phyloP scores from a whole-genome alignment of 2,888 invertebrate species.

The Cerastis rubricosa region DNA sequence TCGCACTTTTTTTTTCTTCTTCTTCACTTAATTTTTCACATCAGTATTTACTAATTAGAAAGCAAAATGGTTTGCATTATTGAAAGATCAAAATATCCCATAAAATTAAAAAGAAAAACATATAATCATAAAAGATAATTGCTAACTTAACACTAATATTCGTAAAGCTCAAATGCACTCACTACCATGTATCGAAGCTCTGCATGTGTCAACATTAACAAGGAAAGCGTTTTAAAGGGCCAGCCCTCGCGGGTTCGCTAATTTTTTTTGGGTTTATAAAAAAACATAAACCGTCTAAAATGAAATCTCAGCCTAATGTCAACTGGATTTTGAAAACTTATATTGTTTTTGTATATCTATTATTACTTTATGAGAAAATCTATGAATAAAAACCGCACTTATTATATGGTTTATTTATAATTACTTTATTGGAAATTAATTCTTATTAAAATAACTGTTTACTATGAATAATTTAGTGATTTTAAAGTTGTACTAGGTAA shows the following conservation, averaged over 20 bases:
- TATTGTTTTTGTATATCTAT: background rate
- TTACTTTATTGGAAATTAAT: too few relatives aligned
- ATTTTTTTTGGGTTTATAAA: slow-evolving; percentile 22
- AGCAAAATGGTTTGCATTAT: background rate
- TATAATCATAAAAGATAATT: too few relatives aligned
- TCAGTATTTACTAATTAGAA: background rate
- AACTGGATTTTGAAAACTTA: too few relatives aligned
- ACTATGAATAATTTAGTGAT: background rate
- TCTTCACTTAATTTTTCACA: background rate
- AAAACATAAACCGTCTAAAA: too few relatives aligned
- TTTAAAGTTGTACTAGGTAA: background rate
- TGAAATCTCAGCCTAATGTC: background rate
- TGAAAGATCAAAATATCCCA: background rate
- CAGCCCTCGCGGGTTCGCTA: slow-evolving; percentile 5
- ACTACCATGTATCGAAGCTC: too few relatives aligned
- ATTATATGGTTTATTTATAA: background rate
- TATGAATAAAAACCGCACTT: too few relatives aligned
- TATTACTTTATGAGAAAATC: background rate
- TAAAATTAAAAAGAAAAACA: too few relatives aligned
- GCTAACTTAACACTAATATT: too few relatives aligned
- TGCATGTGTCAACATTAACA: too few relatives aligned
- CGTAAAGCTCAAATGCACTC: background rate
- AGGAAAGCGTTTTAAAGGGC: background rate
- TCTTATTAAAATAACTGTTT: background rate
- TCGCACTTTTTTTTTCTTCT: slow-evolving; percentile 1